Base-by-base conservation (phyloP, 2,888 invertebrate genomes). In the Leucophora obtusa region DNA sequence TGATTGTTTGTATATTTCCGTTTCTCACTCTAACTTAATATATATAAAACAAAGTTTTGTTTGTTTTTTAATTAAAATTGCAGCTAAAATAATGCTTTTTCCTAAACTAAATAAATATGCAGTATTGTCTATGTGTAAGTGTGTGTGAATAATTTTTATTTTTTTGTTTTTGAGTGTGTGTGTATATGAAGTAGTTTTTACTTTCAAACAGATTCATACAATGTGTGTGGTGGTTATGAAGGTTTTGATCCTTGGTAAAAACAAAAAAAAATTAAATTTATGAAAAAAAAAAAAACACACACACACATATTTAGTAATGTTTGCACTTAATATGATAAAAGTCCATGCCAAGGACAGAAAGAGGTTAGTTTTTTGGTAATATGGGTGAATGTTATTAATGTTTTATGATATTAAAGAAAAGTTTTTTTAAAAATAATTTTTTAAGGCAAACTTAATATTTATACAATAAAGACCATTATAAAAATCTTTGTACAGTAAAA, bases 1-100 rank as follows among this genome's bases (percentile, higher is more conserved):
- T 47, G 43, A 14, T 47, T 47, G 43, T n/a, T n/a, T n/a, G 43
- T n/a, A n/a, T 47, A n/a, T n/a, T 47, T n/a, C n/a, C 43, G 43
- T n/a, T 47, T n/a, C 43, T 47, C 43, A n/a, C 43, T n/a, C 43
- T 47, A n/a, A 47, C 14, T 38, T 3, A 28, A 28, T 28, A 28
- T 7, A 28, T n/a, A n/a, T 47, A 65, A 43, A 58, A 59, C 33
- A 69, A 81, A 77, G 50, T 79, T 77, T 18, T 77, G 54, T 77
- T 81, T 77, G 69, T 66, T 66, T 77, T 80, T 77, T 81, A 81
- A 81, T 81, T 81, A 81, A 81, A 81, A 73, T 66, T 81, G 72
- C 72, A 73, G 65, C 77, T 73, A 73, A 62, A 75, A 77, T 77
- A 70, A 73, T 72, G 58, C 70, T 69, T 58, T 68, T 58, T 68